These are phyloP conservation scores for Amaurobius ferox DNA, from an alignment of 2,888 invertebrate genomes.

Conservation along the genomic window DNA sequence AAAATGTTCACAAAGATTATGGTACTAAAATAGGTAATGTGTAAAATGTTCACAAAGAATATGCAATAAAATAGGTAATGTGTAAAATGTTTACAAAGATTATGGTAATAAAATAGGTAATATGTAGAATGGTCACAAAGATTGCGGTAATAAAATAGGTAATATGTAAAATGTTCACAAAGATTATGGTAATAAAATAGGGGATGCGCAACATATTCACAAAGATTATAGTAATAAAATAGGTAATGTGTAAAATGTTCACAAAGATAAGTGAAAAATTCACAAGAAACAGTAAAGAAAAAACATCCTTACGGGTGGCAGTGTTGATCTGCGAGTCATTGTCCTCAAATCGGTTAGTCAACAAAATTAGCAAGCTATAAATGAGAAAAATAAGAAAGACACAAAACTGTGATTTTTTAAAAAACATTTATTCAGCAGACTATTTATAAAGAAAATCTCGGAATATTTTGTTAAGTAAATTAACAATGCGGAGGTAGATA, in stretches of 20 bases:
- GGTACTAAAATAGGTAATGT: too few species aligned
- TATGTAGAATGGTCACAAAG: too few species aligned
- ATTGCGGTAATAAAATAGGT: too few species aligned
- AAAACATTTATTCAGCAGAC: constrained; percentile 53
- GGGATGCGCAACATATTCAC: constrained; percentile 33
- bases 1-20: too few species aligned
- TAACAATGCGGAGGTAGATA: constrained; percentile 16
- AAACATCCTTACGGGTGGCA: neutral
- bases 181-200: constrained; percentile 16
- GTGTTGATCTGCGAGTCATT: neutral
- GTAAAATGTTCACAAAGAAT: too few species aligned
- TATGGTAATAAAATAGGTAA: neutral
- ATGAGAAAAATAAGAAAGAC: too few species aligned
- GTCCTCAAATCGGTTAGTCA: too few species aligned
- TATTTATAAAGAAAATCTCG: constrained; percentile 27
- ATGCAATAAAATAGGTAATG: neutral
- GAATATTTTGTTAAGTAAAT: neutral
- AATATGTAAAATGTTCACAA: neutral
- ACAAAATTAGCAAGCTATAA: too few species aligned
- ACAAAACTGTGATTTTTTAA: neutral
- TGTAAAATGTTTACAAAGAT: neutral
- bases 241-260: too few species aligned
- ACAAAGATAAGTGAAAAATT: too few species aligned
- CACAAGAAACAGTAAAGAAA: neutral
- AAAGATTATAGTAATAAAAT: neutral